These are phyloP conservation scores for Bucorvus abyssinicus DNA, from an alignment of 2,797 vertebrate species.

Conservation along the genomic window DNA sequence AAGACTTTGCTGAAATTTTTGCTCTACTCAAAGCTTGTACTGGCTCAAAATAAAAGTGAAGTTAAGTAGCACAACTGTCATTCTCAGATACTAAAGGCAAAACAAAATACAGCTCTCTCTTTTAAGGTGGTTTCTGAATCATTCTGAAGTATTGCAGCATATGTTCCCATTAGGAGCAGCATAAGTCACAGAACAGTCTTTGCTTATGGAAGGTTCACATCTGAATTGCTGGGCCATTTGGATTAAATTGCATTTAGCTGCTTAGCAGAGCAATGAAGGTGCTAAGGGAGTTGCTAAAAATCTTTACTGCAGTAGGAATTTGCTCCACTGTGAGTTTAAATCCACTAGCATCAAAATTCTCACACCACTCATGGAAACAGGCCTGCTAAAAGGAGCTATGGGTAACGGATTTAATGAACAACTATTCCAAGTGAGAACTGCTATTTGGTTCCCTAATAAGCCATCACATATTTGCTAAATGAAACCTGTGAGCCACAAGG, in stretches of 20 bases:
- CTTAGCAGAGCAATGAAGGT: conserved; percentile 29
- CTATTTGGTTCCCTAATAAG: neutral
- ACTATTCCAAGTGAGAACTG: neutral
- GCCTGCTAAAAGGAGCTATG: neutral
- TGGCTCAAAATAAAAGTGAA: neutral
- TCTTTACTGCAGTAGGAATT: neutral
- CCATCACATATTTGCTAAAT: neutral
- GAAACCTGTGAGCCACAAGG: neutral
- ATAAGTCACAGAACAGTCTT: neutral
- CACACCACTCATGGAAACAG: neutral
- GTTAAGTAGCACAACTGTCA: neutral
- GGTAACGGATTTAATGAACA: conserved; percentile 28
- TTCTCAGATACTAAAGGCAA: neutral
- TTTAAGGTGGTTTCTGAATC: conserved; percentile 17
- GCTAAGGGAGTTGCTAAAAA: conserved; percentile 29
- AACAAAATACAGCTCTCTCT: neutral
- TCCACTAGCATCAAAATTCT: conserved; percentile 2
- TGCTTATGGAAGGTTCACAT: conserved; percentile 21
- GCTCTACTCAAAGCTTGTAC: neutral
- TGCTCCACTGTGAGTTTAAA: conserved; percentile 14
- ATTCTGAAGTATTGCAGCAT: conserved; percentile 6
- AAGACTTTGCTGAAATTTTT: neutral
- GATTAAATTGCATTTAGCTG: conserved; percentile 40
- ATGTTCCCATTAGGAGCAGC: conserved; percentile 10
- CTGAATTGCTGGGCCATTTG: conserved; percentile 26